A percentile compares a stretch with the other conserved stretches of the same genome.
Conservation (phyloP, 2,113 vertebrate genomes). For the Antechinus stuartii region DNA sequence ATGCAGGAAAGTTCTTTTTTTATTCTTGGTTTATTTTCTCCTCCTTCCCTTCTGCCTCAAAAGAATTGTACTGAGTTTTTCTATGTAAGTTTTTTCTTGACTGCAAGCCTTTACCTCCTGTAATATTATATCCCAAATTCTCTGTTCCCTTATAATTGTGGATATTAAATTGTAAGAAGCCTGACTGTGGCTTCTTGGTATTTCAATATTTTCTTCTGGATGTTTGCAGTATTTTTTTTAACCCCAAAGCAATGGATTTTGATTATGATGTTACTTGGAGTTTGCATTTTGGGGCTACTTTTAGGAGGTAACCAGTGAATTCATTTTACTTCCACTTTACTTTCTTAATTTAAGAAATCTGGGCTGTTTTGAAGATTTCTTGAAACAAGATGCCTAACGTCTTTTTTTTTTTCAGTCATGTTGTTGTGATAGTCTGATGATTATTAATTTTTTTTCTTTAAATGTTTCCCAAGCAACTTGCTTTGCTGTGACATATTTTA, state of each 20-base stretch:
- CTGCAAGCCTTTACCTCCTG: background rate
- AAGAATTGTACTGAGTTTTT: background rate
- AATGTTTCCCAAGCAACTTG: background rate
- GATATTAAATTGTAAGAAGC: background rate
- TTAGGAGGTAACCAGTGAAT: too few relatives aligned
- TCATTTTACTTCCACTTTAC: too few relatives aligned
- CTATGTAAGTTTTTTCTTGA: background rate
- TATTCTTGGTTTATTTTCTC: background rate
- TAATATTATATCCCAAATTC: background rate
- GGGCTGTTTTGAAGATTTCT: too few relatives aligned
- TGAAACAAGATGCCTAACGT: too few relatives aligned
- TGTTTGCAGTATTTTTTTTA: background rate
- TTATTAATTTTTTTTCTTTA: background rate
- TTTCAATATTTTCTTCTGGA: background rate
- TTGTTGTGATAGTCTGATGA: background rate
- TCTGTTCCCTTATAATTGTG: background rate
- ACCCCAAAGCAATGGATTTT: background rate
- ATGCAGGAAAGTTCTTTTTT: background rate
- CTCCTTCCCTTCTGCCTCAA: too few relatives aligned
- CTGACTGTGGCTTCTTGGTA: background rate
- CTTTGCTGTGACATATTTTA: background rate
- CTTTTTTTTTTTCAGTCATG: too few relatives aligned
- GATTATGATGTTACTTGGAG: background rate
- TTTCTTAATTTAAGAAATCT: too few relatives aligned
- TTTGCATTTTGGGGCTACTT: background rate